Evolutionary conservation across 2,888 invertebrate genomes (phyloP).

Genomic region (Lamellibrachia satsuma): DNA sequence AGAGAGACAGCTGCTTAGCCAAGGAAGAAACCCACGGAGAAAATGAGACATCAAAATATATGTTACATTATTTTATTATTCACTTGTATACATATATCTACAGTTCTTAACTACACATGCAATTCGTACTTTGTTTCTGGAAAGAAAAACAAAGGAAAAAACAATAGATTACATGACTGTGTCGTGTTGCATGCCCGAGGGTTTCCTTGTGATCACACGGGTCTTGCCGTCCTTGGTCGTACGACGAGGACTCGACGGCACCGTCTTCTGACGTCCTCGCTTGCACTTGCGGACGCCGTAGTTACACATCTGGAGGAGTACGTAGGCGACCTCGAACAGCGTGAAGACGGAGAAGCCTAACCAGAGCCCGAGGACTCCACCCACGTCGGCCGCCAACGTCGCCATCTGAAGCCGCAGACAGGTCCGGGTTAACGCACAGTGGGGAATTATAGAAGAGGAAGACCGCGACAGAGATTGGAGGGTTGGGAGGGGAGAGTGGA

Average conservation of each 20-base stretch:
- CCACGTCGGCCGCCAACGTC: slow-evolving; percentile 22
- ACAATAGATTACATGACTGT: not conserved
- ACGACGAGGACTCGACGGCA: not conserved
- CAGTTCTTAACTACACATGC: no score
- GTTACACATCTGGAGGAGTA: not conserved
- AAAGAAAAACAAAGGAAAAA: no score
- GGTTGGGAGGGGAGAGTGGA: no score
- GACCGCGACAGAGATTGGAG: no score
- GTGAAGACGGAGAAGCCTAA: slow-evolving; percentile 26
- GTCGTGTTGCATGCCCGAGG: not conserved
- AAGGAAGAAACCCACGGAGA: no score
- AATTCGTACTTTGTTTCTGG: no score
- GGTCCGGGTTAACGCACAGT: not conserved
- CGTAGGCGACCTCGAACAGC: slow-evolving; percentile 6
- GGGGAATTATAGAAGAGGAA: not conserved
- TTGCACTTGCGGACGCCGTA: not conserved
- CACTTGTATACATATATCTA: no score
- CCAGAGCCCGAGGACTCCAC: slow-evolving; percentile 22
- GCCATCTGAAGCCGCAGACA: slow-evolving; percentile 18
- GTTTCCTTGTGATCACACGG: not conserved
- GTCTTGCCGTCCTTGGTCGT: not conserved
- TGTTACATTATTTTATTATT: no score
- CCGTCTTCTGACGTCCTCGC: not conserved
- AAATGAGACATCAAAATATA: no score
- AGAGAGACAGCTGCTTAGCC: no score